Conservation (phyloP, 2,888 invertebrate genomes). For the Matsumyia berberina region DNA sequence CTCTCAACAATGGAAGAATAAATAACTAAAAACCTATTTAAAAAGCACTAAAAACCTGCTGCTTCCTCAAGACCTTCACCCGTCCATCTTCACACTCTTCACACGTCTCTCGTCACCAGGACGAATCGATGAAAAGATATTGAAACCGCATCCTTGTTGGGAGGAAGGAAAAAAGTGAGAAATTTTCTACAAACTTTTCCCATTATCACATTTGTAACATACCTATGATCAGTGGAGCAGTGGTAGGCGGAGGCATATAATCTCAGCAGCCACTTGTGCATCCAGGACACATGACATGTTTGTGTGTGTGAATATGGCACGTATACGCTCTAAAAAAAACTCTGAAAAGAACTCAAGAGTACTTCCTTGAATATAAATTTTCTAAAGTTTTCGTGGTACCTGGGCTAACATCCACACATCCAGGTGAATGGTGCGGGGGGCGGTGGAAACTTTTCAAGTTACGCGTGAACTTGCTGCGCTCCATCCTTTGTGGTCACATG, state of each 20-base stretch:
- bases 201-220: constrained; percentile 72
- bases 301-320: not conserved
- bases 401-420: not conserved
- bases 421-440: not conserved
- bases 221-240: constrained; percentile 54
- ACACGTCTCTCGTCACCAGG: not conserved
- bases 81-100: constrained; percentile 32
- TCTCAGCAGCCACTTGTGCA: constrained; percentile 55
- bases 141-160: constrained; percentile 62
- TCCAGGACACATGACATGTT: constrained; percentile 42
- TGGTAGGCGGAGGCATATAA: constrained; percentile 12
- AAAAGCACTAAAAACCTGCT: too few relatives aligned
- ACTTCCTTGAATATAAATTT: constrained; percentile 65
- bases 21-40: too few relatives aligned
- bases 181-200: constrained; percentile 70
- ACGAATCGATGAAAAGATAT: constrained; percentile 41
- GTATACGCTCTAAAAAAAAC: not conserved
- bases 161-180: constrained; percentile 31
- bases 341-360: constrained; percentile 37
- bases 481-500: constrained; percentile 54
- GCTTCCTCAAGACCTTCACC: constrained; percentile 21
- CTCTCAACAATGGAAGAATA: too few relatives aligned
- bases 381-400: constrained; percentile 49
- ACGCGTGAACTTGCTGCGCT: constrained; percentile 38
- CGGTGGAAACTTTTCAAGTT: constrained; percentile 28